These are phyloP conservation scores for Ia io DNA, from an alignment of 2,113 vertebrate species.

Conservation along the genomic window DNA sequence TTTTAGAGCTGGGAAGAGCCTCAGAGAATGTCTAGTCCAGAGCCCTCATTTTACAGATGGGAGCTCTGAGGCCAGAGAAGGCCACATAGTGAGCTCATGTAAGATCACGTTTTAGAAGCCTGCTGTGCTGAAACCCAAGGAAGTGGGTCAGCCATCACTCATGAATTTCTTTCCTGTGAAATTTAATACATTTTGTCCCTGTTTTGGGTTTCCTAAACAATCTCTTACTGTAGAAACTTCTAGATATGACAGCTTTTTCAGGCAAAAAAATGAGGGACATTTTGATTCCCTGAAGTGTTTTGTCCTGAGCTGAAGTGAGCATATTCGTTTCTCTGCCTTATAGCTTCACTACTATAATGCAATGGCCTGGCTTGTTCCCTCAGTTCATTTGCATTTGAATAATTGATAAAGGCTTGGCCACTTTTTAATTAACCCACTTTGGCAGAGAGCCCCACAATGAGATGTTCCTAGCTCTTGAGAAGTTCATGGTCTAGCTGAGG, in stretches of 20 bases:
- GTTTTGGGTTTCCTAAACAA: background rate
- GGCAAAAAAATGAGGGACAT: background rate
- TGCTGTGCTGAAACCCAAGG: background rate
- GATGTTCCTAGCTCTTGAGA: background rate
- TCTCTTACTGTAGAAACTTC: background rate
- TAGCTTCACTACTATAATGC: background rate
- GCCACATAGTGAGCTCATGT: background rate
- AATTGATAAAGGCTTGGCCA: background rate
- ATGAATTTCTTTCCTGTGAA: background rate
- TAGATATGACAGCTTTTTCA: background rate
- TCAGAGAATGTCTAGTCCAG: background rate
- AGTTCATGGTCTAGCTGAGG: background rate
- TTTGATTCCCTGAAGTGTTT: background rate
- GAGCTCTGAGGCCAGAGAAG: background rate
- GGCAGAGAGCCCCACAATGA: background rate
- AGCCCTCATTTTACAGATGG: background rate
- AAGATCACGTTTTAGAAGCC: background rate
- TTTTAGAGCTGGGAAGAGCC: background rate
- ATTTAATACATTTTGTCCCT: background rate
- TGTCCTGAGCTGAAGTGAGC: background rate
- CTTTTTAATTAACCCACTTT: background rate
- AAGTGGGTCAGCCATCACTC: background rate
- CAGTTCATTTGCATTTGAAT: background rate
- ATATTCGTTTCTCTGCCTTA: background rate
- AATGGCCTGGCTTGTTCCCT: background rate